These are phyloP conservation scores for Tenualosa ilisha DNA, from an alignment of 2,797 vertebrate genomes.

Conservation along the genomic window DNA sequence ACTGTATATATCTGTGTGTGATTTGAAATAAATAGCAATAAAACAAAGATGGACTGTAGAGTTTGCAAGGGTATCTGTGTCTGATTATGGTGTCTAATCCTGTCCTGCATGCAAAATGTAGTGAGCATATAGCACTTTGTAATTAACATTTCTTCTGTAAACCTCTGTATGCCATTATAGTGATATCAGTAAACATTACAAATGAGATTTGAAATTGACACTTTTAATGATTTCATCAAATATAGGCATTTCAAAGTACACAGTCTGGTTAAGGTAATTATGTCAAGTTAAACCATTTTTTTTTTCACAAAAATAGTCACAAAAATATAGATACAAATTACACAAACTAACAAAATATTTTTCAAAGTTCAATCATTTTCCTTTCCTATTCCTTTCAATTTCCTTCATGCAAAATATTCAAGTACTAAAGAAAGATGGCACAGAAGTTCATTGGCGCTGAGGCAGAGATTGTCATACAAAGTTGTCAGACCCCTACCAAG, in stretches of 20 bases:
- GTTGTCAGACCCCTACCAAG: neutral
- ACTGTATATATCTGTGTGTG: neutral
- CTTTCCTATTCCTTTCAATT: neutral
- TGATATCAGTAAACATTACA: too few species aligned
- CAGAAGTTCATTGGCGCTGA: neutral
- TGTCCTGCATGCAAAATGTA: neutral
- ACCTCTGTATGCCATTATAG: too few species aligned
- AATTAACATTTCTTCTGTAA: too few species aligned
- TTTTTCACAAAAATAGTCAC: neutral
- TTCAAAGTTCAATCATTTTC: neutral
- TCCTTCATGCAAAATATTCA: neutral
- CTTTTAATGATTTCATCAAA: too few species aligned
- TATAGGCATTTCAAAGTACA: too few species aligned
- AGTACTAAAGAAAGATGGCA: neutral
- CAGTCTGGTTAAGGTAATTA: neutral
- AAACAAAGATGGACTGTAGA: neutral
- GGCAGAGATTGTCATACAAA: too few species aligned
- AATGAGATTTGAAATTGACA: too few species aligned
- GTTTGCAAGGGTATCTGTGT: neutral
- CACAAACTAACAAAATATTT: neutral
- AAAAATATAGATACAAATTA: neutral
- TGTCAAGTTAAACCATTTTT: too few species aligned
- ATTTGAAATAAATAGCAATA: slow-evolving; percentile 12
- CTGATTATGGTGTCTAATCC: neutral
- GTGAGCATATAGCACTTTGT: neutral